These are phyloP conservation scores for Triplophysa tibetana DNA, from an alignment of 2,113 vertebrate genomes.

Conservation along the genomic window DNA sequence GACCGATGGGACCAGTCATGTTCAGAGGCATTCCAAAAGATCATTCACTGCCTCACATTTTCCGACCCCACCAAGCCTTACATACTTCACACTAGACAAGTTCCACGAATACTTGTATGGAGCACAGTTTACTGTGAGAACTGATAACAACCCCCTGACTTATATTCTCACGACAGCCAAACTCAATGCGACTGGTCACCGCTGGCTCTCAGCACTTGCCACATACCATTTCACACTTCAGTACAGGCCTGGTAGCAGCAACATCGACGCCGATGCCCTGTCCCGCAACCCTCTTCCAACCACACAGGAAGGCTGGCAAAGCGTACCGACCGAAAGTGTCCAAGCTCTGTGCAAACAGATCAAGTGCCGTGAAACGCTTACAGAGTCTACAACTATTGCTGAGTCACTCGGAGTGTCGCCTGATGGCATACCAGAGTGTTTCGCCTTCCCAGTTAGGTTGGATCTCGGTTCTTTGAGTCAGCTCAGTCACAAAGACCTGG, in stretches of 20 bases:
- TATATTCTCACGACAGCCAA: conserved; percentile 18
- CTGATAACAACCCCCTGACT: conserved; percentile 18
- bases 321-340: too few species aligned
- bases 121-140: conserved; percentile 4
- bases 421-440: too few species aligned
- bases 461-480: neutral
- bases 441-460: too few species aligned
- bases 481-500: neutral
- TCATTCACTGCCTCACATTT: conserved; percentile 31
- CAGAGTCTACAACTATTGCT: too few species aligned
- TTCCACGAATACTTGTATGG: conserved; percentile 28
- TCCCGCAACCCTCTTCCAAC: neutral
- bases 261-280: conserved; percentile 3
- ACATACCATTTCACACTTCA: conserved; percentile 10
- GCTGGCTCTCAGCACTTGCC: conserved; percentile 20
- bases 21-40: conserved; percentile 10
- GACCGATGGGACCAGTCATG: conserved; percentile 22
- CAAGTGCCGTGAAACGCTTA: too few species aligned
- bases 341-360: too few species aligned
- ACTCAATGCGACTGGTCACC: conserved; percentile 27
- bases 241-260: conserved; percentile 6
- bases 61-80: conserved; percentile 7
- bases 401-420: too few species aligned
- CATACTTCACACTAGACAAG: conserved; percentile 22
- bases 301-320: neutral